Percentiles rank a stretch among this genome's conserved stretches.
Evolutionary conservation across 2,113 vertebrate genomes (phyloP).

Genomic region (Malaclemys terrapin): DNA sequence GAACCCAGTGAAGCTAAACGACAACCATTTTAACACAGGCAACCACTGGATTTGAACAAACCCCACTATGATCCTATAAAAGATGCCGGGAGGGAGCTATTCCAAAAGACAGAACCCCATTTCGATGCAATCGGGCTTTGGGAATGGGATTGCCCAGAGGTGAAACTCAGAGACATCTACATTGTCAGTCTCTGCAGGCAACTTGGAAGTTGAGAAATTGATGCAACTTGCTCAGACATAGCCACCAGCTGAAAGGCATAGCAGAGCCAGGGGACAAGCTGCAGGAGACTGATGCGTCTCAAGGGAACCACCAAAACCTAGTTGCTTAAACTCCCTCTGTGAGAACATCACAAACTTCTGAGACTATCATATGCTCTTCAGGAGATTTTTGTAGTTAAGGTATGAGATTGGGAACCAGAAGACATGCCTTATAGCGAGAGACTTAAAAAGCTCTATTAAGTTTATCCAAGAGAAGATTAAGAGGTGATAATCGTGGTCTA

Average conservation of each 20-base stretch:
- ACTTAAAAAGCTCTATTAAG: neutral
- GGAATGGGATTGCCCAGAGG: neutral
- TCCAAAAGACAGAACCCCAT: neutral
- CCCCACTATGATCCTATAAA: neutral
- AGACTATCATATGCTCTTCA: neutral
- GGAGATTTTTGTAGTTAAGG: neutral
- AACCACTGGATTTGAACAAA: neutral
- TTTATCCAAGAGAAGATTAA: neutral
- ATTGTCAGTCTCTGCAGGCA: neutral
- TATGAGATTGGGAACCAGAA: neutral
- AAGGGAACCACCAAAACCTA: neutral
- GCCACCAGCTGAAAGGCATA: neutral
- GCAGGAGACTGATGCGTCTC: neutral
- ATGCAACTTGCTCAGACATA: neutral
- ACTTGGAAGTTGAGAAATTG: neutral
- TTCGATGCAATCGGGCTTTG: neutral
- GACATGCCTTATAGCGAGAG: neutral
- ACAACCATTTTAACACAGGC: neutral
- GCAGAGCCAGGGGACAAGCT: neutral
- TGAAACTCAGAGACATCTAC: rapidly evolving
- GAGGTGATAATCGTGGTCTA: neutral
- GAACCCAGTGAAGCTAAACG: neutral
- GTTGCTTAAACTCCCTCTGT: neutral
- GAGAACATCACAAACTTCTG: neutral
- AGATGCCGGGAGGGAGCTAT: neutral